Percentiles rank a stretch among this genome's conserved stretches.
phyloP scores from a whole-genome alignment of 1,140 invertebrate species.

The Notospermus geniculatus region DNA sequence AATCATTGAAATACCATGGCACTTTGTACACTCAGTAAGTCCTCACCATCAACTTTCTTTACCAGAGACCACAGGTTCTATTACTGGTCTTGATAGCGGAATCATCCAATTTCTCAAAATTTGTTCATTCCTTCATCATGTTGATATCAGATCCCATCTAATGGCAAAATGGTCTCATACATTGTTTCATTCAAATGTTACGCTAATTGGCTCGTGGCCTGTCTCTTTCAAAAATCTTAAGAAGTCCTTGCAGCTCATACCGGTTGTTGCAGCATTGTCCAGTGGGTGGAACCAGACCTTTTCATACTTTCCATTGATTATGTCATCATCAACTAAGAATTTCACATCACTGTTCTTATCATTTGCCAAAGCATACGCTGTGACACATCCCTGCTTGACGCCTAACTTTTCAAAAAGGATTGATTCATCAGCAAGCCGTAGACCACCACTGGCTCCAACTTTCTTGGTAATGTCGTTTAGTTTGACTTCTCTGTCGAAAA shows the following conservation, averaged over 20 bases:
- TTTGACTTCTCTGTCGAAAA: slow-evolving; percentile 49
- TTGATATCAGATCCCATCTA: too few species aligned
- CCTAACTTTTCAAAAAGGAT: slow-evolving; percentile 48
- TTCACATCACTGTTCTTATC: slow-evolving; percentile 47
- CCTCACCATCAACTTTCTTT: too few species aligned
- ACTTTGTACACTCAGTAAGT: too few species aligned
- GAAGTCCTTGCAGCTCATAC: slow-evolving; percentile 38
- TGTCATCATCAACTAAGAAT: slow-evolving; percentile 42
- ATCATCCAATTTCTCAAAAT: too few species aligned
- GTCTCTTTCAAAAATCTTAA: slow-evolving; percentile 41
- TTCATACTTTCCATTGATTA: slow-evolving; percentile 31
- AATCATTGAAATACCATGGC: too few species aligned
- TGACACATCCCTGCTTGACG: slow-evolving; percentile 51
- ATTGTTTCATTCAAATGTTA: slow-evolving; percentile 28
- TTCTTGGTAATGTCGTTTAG: slow-evolving; percentile 49
- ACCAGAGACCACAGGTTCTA: too few species aligned
- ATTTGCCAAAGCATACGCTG: slow-evolving; percentile 53
- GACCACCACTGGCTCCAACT: slow-evolving; percentile 42
- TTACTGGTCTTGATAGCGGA: too few species aligned
- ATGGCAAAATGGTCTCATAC: too few species aligned
- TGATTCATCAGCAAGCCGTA: slow-evolving; percentile 52
- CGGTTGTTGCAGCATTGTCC: slow-evolving; percentile 47
- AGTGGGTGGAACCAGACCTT: slow-evolving; percentile 53
- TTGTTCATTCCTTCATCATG: too few species aligned
- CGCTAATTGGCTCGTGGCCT: slow-evolving; percentile 34